phyloP scores from a whole-genome alignment of 1,140 invertebrate genomes.

The Drosophila setifemur region DNA sequence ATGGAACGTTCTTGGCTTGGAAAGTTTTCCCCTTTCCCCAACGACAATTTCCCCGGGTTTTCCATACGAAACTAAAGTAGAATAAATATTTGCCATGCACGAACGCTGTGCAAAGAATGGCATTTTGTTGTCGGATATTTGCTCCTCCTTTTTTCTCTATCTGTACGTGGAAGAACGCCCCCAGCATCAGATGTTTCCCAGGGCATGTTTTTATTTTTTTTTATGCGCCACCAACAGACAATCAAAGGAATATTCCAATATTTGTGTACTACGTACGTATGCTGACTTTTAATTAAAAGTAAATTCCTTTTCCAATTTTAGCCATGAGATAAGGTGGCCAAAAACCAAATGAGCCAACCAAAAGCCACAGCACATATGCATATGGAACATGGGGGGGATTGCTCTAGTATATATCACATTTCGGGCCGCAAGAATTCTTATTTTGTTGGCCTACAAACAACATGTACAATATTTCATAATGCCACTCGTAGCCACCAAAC shows the following conservation, averaged over 20 bases:
- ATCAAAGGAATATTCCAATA: slow-evolving; percentile 34
- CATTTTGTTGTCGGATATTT: slow-evolving; percentile 63
- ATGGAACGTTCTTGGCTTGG: not conserved
- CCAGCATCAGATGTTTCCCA: slow-evolving; percentile 23
- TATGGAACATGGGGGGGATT: slow-evolving; percentile 6
- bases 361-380: not conserved
- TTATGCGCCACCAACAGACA: slow-evolving; percentile 21
- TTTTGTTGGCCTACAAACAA: slow-evolving; percentile 42
- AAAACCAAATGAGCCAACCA: not conserved
- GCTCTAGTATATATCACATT: slow-evolving; percentile 4
- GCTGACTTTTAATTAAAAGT: slow-evolving; percentile 60
- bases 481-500: slow-evolving; percentile 1
- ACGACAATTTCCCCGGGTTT: not conserved
- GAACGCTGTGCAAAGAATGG: slow-evolving; percentile 54
- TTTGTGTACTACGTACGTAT: not conserved
- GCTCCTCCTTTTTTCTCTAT: slow-evolving; percentile 18
- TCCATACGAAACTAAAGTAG: slow-evolving; percentile 14
- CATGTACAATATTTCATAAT: slow-evolving; percentile 37
- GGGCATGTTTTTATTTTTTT: slow-evolving; percentile 16
- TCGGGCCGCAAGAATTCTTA: no score
- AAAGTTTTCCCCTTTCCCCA: slow-evolving; percentile 1
- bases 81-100: slow-evolving; percentile 65
- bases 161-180: slow-evolving; percentile 23
- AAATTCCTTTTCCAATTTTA: slow-evolving; percentile 51
- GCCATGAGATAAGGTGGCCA: slow-evolving; percentile 42